phyloP scores from a whole-genome alignment of 2,113 vertebrate species.

The Centrocercus urophasianus region DNA sequence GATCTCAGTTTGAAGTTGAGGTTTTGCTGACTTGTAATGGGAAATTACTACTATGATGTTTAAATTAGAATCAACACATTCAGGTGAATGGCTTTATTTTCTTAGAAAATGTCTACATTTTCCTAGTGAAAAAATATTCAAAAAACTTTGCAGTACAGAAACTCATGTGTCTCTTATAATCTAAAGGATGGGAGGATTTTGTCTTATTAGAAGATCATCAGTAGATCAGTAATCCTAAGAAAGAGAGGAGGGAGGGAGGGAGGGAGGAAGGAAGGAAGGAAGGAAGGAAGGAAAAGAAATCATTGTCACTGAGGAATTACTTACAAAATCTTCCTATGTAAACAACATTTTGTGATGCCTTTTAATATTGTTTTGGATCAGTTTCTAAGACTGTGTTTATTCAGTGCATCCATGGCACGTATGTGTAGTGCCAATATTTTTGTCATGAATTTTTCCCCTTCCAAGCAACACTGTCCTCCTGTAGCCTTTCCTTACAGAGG shows the following conservation, averaged over 20 bases:
- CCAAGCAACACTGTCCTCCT: background rate
- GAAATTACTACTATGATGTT: background rate
- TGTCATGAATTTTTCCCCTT: background rate
- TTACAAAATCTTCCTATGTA: background rate
- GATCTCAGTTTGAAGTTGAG: background rate
- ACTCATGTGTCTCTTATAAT: background rate
- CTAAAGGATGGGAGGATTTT: background rate
- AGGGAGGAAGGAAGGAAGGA: too few relatives aligned
- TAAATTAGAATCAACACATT: background rate
- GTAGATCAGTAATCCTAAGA: background rate
- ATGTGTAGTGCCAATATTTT: background rate
- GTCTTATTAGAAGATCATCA: background rate
- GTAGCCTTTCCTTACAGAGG: background rate
- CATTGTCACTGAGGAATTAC: background rate
- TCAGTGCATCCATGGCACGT: background rate
- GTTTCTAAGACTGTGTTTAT: background rate
- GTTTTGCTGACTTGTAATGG: background rate
- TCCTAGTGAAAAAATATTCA: background rate
- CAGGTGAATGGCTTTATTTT: background rate
- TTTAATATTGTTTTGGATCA: background rate
- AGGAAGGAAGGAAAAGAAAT: background rate
- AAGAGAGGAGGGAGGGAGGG: background rate
- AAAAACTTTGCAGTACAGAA: background rate
- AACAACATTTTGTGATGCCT: background rate
- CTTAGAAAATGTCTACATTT: background rate